phyloP scores from a whole-genome alignment of 2,888 invertebrate genomes.

The Frankliniella fusca region DNA sequence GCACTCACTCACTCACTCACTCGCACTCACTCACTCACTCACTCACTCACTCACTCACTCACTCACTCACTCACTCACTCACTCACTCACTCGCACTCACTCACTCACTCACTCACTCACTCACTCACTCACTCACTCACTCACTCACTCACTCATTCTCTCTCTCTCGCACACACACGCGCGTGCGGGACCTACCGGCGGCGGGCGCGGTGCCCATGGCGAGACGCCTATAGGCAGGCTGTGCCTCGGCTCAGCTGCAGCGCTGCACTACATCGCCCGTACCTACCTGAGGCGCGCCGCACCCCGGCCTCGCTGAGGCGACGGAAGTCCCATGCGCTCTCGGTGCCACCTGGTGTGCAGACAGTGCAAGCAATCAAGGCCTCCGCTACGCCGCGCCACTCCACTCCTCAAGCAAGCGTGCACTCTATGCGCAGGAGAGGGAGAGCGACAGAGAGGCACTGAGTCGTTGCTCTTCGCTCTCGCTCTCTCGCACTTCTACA shows the following conservation, averaged over 20 bases:
- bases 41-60: background rate
- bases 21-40: background rate
- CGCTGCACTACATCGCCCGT: slow-evolving; percentile 42
- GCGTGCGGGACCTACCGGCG: background rate
- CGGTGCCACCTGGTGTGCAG: slow-evolving; percentile 25
- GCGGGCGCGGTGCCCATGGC: too few species aligned
- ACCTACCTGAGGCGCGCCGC: slow-evolving; percentile 76
- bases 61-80: background rate
- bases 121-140: background rate
- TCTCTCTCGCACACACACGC: background rate
- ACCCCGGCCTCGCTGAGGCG: slow-evolving; percentile 72
- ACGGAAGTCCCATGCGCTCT: slow-evolving; percentile 44
- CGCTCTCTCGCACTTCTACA: too few species aligned
- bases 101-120: background rate
- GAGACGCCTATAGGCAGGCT: too few species aligned
- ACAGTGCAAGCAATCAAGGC: slow-evolving; percentile 19
- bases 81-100: background rate
- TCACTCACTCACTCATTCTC: background rate
- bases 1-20: background rate
- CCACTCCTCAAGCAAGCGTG: background rate
- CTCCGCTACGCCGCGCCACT: background rate
- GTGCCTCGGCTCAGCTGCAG: background rate
- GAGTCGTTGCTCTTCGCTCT: too few species aligned
- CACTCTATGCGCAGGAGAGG: background rate
- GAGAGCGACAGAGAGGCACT: too few species aligned